Conservation (phyloP, 2,888 invertebrate species). For the Zaprionus bogoriensis region DNA sequence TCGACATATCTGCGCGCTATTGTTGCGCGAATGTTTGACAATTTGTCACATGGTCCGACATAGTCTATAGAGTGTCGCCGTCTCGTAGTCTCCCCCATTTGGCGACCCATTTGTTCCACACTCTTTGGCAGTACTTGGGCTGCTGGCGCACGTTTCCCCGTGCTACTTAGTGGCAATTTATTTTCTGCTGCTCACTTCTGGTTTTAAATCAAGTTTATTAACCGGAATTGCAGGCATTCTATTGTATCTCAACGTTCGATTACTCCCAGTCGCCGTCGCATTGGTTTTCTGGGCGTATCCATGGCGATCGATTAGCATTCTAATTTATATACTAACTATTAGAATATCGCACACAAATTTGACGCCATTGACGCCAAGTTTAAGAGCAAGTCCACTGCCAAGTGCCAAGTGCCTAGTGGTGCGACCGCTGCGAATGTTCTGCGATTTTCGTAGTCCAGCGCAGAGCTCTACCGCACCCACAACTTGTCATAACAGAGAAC, state of each 20-base stretch:
- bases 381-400: conserved; percentile 55
- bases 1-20: conserved; percentile 31
- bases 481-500: background rate
- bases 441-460: background rate
- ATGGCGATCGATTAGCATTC: conserved; percentile 74
- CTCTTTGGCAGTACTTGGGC: conserved; percentile 33
- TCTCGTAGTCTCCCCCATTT: conserved; percentile 27
- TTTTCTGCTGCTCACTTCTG: conserved; percentile 66
- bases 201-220: conserved; percentile 79
- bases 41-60: conserved; percentile 62
- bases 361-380: conserved; percentile 65
- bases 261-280: conserved; percentile 11
- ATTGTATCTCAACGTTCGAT: conserved; percentile 36
- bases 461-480: background rate
- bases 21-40: conserved; percentile 66
- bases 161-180: conserved; percentile 70
- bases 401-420: conserved; percentile 10
- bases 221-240: conserved; percentile 66
- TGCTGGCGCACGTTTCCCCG: background rate
- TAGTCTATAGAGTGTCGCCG: too few species aligned
- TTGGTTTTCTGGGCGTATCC: conserved; percentile 68
- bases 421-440: background rate
- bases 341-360: conserved; percentile 50
- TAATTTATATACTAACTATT: conserved; percentile 72
- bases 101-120: conserved; percentile 70